Base-by-base conservation (phyloP, 1,140 invertebrate genomes). In the Lamellibrachia luymesi region DNA sequence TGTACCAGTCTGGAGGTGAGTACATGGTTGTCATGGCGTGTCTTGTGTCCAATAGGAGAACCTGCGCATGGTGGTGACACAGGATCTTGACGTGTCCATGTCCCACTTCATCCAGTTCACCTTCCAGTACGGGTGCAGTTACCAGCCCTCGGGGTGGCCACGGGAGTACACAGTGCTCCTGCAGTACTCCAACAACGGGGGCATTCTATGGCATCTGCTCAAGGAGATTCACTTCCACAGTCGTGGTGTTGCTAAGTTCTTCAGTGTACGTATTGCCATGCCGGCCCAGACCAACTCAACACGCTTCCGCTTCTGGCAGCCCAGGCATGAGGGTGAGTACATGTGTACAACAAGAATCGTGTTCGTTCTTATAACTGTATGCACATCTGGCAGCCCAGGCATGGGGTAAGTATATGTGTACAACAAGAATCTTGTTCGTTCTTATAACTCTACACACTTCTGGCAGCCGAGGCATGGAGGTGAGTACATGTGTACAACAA, bases 101-200 rank as follows among this genome's bases (percentile, higher is more conserved):
- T 94, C 96, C 49, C 95, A 95, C 13, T 95, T 95, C 92, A 93
- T 96, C 4, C 96, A 97, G 94, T 96, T 97, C 93, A 95, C 95
- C 91, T 95, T 97, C 92, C 94, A 95, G 90, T 96, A 96, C 94
- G 96, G 96, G 1, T 97, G 96, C 94, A 94, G 95, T 50, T 93
- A 94, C 17, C 93, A 95, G 38, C 92, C 93, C 6, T 91, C 94
- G 1, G 94, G 94, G 49, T 96, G 96, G 94, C 96, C 96, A 27
- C 93, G 95, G 10, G 93, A 95, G 38, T 95, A 96, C 94, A 96
- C 95, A 92, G 95, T 97, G 27, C 93, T 97, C 38, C 94, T 97
- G 7, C 96, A 97, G 94, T 97, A 96, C 92, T 97, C 96, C 27
- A 96, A 92, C 51, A 96, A 96, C 94, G 96, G 96, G 22, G 96